Base-by-base conservation (phyloP, 2,888 invertebrate genomes). In the Kuschelorhynchus macadamiae region DNA sequence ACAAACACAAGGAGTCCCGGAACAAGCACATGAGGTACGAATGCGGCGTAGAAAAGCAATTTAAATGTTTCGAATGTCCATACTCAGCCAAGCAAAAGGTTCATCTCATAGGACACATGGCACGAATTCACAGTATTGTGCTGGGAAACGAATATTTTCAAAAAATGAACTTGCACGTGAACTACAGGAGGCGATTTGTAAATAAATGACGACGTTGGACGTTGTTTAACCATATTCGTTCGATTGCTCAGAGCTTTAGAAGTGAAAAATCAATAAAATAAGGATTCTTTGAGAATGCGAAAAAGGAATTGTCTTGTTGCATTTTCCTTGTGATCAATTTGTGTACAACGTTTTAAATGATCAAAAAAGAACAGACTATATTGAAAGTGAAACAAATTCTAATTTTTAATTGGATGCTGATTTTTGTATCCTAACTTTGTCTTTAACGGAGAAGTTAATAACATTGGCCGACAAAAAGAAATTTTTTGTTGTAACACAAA, bases 1-100 rank as follows among this genome's bases (percentile, higher is more conserved):
- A 93, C 86, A 89, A 89, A 81, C 88, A 89, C 81, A 90, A 90
- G 73, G 71, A 72, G 9, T 73, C 75, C 1, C 32, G 74, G 5
- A 70, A 62, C 17, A 72, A 74, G 32, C 75, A 76, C 36, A 47
- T 70, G 41, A 59, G 67, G 7, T 76, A 72, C 60, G 75, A 76
- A 42, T 76, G 75, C 41, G 72, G 75, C 2, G 72, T 73, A 39
- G 59, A 70, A 49, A 71, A 72, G 20, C 71, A 72, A 36, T 74
- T 75, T 25, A 67, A 71, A 20, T 75, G 75, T 46, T 52, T 59
- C 4, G 56, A 68, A 21, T 76, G 76, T 59, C 76, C 79, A 1
- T 81, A 81, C 63, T 79, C 78, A 52, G 81, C 80, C 20, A 77
- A 78, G 46, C 81, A 82, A 66, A 81, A 82, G 70, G 80, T 80